These are phyloP conservation scores for Tragelaphus imberbis DNA, from an alignment of 2,113 vertebrate genomes.

Conservation along the genomic window DNA sequence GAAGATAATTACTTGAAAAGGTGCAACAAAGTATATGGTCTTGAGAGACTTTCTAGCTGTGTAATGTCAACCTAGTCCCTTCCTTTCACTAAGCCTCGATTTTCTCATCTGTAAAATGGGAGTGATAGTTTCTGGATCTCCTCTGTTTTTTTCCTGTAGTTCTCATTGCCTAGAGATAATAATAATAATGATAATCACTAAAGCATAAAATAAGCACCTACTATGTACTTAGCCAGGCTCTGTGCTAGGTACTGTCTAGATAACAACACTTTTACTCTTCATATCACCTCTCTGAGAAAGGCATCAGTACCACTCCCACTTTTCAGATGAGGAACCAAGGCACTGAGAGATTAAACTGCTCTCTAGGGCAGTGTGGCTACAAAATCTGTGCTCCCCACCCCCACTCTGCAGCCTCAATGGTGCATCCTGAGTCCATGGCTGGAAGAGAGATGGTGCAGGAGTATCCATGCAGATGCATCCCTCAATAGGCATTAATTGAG, in stretches of 20 bases:
- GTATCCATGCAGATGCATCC: neutral
- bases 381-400: accelerated
- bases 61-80: neutral
- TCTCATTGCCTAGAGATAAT: neutral
- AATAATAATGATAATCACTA: neutral
- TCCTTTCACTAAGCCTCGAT: neutral
- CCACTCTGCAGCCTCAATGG: neutral
- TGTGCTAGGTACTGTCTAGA: neutral
- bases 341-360: neutral
- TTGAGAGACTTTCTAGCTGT: neutral
- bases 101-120: constrained; percentile 35
- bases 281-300: neutral
- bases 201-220: neutral
- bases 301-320: neutral
- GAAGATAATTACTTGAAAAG: neutral
- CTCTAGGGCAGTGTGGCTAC: neutral
- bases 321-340: neutral
- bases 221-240: neutral
- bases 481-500: neutral
- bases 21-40: neutral
- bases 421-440: neutral
- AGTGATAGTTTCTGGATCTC: neutral
- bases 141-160: no score
- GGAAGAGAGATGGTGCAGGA: neutral
- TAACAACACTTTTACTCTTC: neutral